Evolutionary conservation across 2,888 invertebrate species (phyloP).

Genomic region (Ochropacha duplaris): DNA sequence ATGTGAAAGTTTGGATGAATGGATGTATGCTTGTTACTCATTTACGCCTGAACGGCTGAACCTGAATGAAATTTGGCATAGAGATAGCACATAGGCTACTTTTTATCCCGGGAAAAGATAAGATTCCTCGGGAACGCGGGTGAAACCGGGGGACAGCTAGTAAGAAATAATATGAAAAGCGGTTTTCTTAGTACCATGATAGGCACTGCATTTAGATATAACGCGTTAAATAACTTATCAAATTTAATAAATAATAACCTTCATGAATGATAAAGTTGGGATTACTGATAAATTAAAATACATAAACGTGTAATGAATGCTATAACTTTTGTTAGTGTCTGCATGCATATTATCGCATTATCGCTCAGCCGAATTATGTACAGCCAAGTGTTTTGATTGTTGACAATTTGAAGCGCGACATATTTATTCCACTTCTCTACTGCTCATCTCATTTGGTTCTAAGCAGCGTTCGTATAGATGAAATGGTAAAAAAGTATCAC

Average conservation of each 20-base stretch:
- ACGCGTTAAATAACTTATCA: background rate
- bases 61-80: too few relatives aligned
- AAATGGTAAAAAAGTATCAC: background rate
- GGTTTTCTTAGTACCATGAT: too few relatives aligned
- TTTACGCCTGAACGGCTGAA: too few relatives aligned
- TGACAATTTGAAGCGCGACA: background rate
- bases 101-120: too few relatives aligned
- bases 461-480: too few relatives aligned
- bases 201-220: background rate
- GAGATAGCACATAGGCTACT: too few relatives aligned
- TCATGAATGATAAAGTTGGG: background rate
- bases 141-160: too few relatives aligned
- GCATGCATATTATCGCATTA: background rate
- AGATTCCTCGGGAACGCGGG: too few relatives aligned
- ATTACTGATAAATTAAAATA: background rate
- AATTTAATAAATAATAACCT: background rate
- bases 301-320: background rate
- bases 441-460: background rate
- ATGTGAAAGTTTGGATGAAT: too few relatives aligned
- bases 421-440: background rate
- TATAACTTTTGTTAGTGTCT: background rate
- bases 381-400: background rate
- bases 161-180: too few relatives aligned
- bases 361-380: background rate
- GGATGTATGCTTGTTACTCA: too few relatives aligned